Evolutionary conservation across 1,140 invertebrate genomes (phyloP), one percentile per base, ranked within the genome.

Genomic region (Agrypnia vestita): DNA sequence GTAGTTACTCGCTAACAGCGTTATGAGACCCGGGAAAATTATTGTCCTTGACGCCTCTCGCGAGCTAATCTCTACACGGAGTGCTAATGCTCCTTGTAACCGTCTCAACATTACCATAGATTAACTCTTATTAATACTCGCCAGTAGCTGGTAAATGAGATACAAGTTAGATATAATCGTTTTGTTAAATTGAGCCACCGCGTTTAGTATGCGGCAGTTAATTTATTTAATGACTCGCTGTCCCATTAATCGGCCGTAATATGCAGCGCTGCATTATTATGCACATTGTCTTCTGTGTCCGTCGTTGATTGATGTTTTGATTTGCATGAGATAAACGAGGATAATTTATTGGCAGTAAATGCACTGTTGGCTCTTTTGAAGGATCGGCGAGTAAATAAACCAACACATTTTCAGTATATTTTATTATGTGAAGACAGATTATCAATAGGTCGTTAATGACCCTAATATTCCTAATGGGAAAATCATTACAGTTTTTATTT

Each of bases 201-300:
- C 61, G n/a, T 21, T 49, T 49, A 71, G 43, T 71, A 49, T 10
- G 67, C 44, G 67, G 47, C 4, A n/a, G 7, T 71, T 71, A 71
- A 71, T 71, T 71, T 47, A 71, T 71, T 71, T 71, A 49, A 71
- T 71, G 67, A 49, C 15, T 15, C 46, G 67, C 46, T 71, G 67
- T 71, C 67, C 15, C 46, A 71, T 71, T 71, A 49, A 71, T 71
- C 67, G 67, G 43, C 35, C 7, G 55, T 59, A 59, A 59, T 21
- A 59, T 59, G 55, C 55, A 59, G 17, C 17, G 55, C 55, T 21
- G 55, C 17, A 59, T 59, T 19, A 59, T 59, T 19, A 59, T 59
- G 55, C 55, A 59, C 55, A 59, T 59, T 59, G 55, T 59, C 55
- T 59, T 21, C 15, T 15, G 15, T 11, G 55, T 21, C 55, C 17